A percentile compares a stretch with the other conserved stretches of the same genome.
Conservation (phyloP, 2,113 vertebrate species). For the Chrysochloris asiatica region DNA sequence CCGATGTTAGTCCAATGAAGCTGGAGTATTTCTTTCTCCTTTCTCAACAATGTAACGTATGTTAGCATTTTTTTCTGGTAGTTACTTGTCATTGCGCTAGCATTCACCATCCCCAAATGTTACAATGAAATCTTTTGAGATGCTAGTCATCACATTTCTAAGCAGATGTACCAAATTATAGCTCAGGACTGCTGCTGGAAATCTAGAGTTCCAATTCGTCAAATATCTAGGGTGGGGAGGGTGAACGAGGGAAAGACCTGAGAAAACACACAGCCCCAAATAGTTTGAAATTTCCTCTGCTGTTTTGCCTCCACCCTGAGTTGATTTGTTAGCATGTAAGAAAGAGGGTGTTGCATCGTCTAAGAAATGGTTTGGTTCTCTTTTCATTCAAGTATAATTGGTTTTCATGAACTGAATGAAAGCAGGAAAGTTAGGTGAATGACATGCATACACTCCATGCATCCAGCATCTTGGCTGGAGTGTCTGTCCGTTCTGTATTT, state of each 20-base stretch:
- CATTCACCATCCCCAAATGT: slow-evolving; percentile 77
- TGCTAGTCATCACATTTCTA: slow-evolving; percentile 78
- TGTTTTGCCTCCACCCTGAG: slow-evolving; percentile 50
- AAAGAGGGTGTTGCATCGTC: slow-evolving; percentile 40
- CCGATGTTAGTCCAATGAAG: slow-evolving; percentile 56
- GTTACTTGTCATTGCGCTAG: slow-evolving; percentile 80
- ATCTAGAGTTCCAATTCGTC: slow-evolving; percentile 76
- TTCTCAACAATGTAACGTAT: slow-evolving; percentile 72
- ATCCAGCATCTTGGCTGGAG: background rate
- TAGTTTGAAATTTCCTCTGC: slow-evolving; percentile 50
- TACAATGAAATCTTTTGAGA: slow-evolving; percentile 83
- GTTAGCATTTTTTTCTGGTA: slow-evolving; percentile 77
- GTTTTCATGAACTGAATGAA: slow-evolving; percentile 56
- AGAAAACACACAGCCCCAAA: slow-evolving; percentile 60
- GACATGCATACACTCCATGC: background rate
- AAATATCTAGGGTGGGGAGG: slow-evolving; percentile 63
- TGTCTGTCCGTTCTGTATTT: background rate
- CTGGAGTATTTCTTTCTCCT: slow-evolving; percentile 60
- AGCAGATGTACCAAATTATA: slow-evolving; percentile 84
- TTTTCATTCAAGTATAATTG: slow-evolving; percentile 62
- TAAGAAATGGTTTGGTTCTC: slow-evolving; percentile 51
- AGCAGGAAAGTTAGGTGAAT: slow-evolving; percentile 37
- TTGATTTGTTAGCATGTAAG: slow-evolving; percentile 54
- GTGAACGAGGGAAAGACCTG: slow-evolving; percentile 60
- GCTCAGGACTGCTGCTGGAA: slow-evolving; percentile 74